Percentiles rank a stretch among this genome's conserved stretches.
Conservation (phyloP, 2,797 vertebrate genomes). For the Cossypha heuglini region DNA sequence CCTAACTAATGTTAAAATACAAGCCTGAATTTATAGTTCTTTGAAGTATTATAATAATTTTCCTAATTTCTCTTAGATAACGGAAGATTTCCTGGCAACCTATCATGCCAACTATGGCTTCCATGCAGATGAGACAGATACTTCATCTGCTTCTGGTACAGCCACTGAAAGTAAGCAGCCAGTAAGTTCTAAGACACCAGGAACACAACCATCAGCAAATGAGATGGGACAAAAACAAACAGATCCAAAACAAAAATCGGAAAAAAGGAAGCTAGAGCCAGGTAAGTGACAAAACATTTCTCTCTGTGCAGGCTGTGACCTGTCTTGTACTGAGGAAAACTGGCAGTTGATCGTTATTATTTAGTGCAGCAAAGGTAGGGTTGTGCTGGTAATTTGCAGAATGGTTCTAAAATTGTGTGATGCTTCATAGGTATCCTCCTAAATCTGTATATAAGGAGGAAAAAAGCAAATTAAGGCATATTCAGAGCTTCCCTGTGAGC, state of each 20-base stretch:
- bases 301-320: background rate
- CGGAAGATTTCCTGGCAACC: slow-evolving; percentile 92
- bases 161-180: slow-evolving; percentile 27
- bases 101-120: slow-evolving; percentile 96
- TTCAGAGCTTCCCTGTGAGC: background rate
- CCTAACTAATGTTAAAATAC: background rate
- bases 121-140: slow-evolving; percentile 73
- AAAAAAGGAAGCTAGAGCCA: slow-evolving; percentile 91
- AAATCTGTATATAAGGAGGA: background rate
- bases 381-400: background rate
- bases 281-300: slow-evolving; percentile 69
- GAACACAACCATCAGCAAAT: slow-evolving; percentile 52
- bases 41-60: background rate
- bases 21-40: background rate
- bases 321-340: background rate
- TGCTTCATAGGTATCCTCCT: background rate
- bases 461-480: background rate
- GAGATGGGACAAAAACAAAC: slow-evolving; percentile 51
- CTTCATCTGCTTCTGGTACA: slow-evolving; percentile 66
- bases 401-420: background rate
- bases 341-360: background rate
- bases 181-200: slow-evolving; percentile 17
- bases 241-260: slow-evolving; percentile 79
- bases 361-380: background rate
- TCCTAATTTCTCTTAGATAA: slow-evolving; percentile 78